Evolutionary conservation across 2,888 invertebrate genomes (phyloP).

Genomic region (Chelonus formosanus): DNA sequence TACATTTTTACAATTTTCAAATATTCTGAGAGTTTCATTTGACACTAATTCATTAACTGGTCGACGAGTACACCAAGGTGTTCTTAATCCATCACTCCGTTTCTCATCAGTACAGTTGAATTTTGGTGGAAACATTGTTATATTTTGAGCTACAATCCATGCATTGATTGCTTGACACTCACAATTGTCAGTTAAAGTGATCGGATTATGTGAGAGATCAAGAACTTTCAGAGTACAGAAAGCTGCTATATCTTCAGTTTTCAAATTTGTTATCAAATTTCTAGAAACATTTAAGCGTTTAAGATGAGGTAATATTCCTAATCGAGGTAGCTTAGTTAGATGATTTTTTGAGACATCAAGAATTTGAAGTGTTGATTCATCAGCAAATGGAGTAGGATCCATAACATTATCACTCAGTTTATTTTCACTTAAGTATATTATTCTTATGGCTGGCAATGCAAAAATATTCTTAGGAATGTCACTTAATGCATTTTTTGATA

Average conservation of each 20-base stretch:
- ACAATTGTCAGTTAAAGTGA: conserved; percentile 49
- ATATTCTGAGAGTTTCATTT: conserved; percentile 47
- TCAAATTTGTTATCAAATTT: conserved; percentile 67
- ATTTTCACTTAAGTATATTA: conserved; percentile 71
- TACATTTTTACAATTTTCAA: conserved; percentile 47
- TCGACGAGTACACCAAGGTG: conserved; percentile 4
- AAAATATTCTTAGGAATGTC: conserved; percentile 68
- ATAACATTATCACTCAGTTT: conserved; percentile 65
- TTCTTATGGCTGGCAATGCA: conserved; percentile 70
- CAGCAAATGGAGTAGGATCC: conserved; percentile 49
- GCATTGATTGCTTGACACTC: conserved; percentile 51
- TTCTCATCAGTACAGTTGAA: conserved; percentile 31
- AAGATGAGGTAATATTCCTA: conserved; percentile 71
- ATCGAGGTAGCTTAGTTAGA: conserved; percentile 69
- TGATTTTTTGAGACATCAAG: conserved; percentile 72
- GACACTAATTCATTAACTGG: conserved; percentile 22
- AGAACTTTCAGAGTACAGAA: conserved; percentile 72
- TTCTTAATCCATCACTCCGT: too few species aligned
- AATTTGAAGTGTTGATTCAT: conserved; percentile 69
- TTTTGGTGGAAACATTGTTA: conserved; percentile 43
- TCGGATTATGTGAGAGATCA: conserved; percentile 63
- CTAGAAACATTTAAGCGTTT: conserved; percentile 71
- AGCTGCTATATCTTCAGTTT: conserved; percentile 69
- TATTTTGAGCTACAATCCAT: conserved; percentile 49
- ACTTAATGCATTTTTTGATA: conserved; percentile 68